Evolutionary conservation across 2,113 vertebrate genomes (phyloP), one percentile per base, ranked within the genome.

Genomic region (Carettochelys insculpta): DNA sequence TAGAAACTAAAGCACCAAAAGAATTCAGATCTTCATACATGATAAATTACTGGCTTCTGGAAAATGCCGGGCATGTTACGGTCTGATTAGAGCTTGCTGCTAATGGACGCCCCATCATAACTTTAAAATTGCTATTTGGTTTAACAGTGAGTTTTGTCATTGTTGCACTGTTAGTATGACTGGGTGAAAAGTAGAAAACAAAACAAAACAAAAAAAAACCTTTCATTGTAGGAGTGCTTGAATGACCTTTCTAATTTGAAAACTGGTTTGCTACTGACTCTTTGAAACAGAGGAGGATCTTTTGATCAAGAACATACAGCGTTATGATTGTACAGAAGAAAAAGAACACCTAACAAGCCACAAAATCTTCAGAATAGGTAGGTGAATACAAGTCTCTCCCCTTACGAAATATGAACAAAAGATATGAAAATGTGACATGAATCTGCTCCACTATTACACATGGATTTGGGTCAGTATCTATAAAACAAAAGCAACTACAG

Each of bases 1-100:
- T 85, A 85, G 94, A 94, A 95, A 95, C 83, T 73, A 81, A 95
- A 95, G 81, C 34, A 83, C 7, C 8, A 68, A 25, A 95, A 95
- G 27, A 95, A 96, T 83, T 93, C 85, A 92, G 82, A 95, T 91
- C 50, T 24, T 78, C 20, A 20, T 83, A 81, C 6, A 7, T 81
- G 71, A 17, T 88, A 83, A 93, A 92, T 54, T n/a, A 92, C 56
- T 52, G 92, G 81, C 75, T 92, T 77, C 0, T 6, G 83, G 88
- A 90, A 94, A 93, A 79, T 50, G 9, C 34, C 77, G 79, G 50
- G 48, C 31, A 83, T 20, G 71, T 73, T 86, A 51, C 16, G 73
- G 13, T 76, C 52, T 41, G 27, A 75, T 50, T 25, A 75, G 27
- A 38, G 34, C 48, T 88, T 83, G 43, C 58, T 79, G 75, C 76